A percentile compares a stretch with the other conserved stretches of the same genome.
Conservation (phyloP, 2,888 invertebrate genomes). For the Diploptera punctata region DNA sequence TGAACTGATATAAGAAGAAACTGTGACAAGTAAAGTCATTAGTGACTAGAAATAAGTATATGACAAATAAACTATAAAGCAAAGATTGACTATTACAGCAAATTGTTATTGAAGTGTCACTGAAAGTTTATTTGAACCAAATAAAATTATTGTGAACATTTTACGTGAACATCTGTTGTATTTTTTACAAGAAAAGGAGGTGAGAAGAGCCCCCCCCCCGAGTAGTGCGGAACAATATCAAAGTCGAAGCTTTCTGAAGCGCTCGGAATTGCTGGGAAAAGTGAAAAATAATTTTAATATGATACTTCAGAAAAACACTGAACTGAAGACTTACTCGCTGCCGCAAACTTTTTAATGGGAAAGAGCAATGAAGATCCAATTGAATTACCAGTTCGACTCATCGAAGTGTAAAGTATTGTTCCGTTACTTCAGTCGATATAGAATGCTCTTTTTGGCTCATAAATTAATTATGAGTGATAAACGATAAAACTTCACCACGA, state of each 20-base stretch:
- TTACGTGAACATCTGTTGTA: too few relatives aligned
- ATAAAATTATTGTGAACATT: too few relatives aligned
- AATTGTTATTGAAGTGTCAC: too few relatives aligned
- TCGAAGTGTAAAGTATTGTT: not conserved
- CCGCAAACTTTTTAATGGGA: not conserved
- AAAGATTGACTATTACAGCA: too few relatives aligned
- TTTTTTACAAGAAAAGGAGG: too few relatives aligned
- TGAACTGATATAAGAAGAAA: too few relatives aligned
- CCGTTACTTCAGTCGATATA: not conserved
- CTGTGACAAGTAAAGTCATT: too few relatives aligned
- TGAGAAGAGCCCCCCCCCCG: too few relatives aligned
- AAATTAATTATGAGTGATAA: not conserved
- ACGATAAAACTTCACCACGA: not conserved
- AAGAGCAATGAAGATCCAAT: not conserved
- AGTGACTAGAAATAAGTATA: too few relatives aligned
- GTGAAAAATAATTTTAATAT: conserved; percentile 1
- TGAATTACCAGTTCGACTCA: not conserved
- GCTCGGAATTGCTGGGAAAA: not conserved
- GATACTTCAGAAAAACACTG: not conserved
- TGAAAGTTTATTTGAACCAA: too few relatives aligned
- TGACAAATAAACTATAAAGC: too few relatives aligned
- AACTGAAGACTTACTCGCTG: not conserved
- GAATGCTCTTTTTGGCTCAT: not conserved
- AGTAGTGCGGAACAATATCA: too few relatives aligned
- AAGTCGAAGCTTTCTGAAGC: conserved; percentile 1